Base-by-base conservation (phyloP, 2,888 invertebrate genomes). In the Gari tellinella region DNA sequence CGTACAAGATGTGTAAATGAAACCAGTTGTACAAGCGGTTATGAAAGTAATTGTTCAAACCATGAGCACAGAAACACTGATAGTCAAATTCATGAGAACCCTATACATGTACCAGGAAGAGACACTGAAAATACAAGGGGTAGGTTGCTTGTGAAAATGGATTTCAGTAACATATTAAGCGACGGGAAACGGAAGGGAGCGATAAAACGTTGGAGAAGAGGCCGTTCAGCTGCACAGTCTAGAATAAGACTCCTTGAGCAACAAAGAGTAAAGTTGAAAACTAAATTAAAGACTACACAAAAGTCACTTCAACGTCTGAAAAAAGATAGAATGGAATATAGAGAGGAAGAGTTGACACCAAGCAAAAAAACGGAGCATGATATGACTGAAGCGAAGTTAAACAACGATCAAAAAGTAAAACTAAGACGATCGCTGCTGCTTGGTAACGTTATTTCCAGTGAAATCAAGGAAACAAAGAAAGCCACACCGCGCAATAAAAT, bases 331-430 rank as follows among this genome's bases (percentile, higher is more conserved):
- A 26, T 19, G 15, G 10, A 58, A 14, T n/a, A 5, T 12, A 10
- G 12, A 14, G 23, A 45, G 4, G 48, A 17, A 46, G 53, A 67
- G n/a, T n/a, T 60, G 19, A 65, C 65, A 3, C 65, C 72, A 14
- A 60, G 45, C 14, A 72, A 72, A 25, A 17, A 48, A 43, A 72
- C 61, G 38, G 72, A 72, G 45, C 5, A 49, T 1, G 7, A 17
- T 1, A 55, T 72, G 60, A 19, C 40, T 1, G 45, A 72, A 17
- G 65, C 65, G 14, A 64, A 61, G 10, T 49, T 64, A 3, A 26
- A 31, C 21, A 15, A 7, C 8, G n/a, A 0, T 15, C 72, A 66
- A 17, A 72, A 21, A 52, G 26, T 37, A 23, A 51, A 40, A 21
- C 14, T 72, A 0, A 60, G 46, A 23, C 65, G 56, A 23, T 37